Conservation (phyloP, 2,888 invertebrate genomes). For the Merodon equestris region DNA sequence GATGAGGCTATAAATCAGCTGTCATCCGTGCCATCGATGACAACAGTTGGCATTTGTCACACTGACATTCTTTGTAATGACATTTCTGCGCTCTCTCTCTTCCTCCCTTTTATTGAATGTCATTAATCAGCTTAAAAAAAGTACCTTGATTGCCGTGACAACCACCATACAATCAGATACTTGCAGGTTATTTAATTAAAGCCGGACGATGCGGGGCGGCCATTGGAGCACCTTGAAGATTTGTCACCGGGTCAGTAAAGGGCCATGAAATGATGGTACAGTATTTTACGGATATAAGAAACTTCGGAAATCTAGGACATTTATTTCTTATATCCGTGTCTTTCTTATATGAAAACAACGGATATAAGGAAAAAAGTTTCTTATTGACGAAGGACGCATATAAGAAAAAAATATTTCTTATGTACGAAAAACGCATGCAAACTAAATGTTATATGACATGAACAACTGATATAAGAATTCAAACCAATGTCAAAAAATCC, state of each 20-base stretch:
- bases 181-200: constrained; percentile 52
- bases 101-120: constrained; percentile 5
- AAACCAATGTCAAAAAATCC: too few species aligned
- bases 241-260: constrained; percentile 53
- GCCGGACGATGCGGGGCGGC: constrained; percentile 18
- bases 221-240: constrained; percentile 11
- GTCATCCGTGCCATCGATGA: constrained; percentile 28
- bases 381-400: too few species aligned
- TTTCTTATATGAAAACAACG: too few species aligned
- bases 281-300: too few species aligned
- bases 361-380: too few species aligned
- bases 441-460: too few species aligned
- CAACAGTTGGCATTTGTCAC: constrained; percentile 28
- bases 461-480: too few species aligned
- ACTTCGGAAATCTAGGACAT: too few species aligned
- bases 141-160: constrained; percentile 40
- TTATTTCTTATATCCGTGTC: too few species aligned
- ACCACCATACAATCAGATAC: constrained; percentile 27
- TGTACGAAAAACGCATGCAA: too few species aligned
- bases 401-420: too few species aligned
- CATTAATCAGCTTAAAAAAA: constrained; percentile 61
- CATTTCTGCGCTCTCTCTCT: constrained; percentile 30
- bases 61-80: constrained; percentile 11
- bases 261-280: constrained; percentile 41
- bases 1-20: constrained; percentile 19